Percentiles rank a stretch among this genome's conserved stretches.
These are phyloP conservation scores for Drosophila dunni DNA, from an alignment of 1,140 invertebrate genomes.

Conservation along the genomic window DNA sequence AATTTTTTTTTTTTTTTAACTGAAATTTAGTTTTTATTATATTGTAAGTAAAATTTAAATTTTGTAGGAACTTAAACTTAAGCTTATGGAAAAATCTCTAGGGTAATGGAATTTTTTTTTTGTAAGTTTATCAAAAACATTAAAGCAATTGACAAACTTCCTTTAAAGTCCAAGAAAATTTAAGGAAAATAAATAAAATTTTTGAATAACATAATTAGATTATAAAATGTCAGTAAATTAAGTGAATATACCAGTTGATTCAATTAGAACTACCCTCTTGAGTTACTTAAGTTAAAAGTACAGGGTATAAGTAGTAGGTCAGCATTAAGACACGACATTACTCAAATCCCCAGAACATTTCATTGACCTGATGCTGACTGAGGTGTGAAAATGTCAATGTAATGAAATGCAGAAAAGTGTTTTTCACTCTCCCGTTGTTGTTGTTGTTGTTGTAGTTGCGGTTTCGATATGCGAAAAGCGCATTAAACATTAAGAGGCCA, in stretches of 20 bases:
- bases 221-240: neutral
- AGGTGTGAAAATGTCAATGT: constrained; percentile 43
- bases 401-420: constrained; percentile 23
- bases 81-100: too few species aligned
- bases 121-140: too few species aligned
- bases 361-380: constrained; percentile 23
- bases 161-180: too few species aligned
- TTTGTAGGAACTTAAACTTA: too few species aligned
- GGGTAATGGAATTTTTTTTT: too few species aligned
- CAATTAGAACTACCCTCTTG: neutral
- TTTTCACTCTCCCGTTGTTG: constrained; percentile 3
- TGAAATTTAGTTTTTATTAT: too few species aligned
- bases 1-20: too few species aligned
- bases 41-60: too few species aligned
- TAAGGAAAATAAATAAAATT: too few species aligned
- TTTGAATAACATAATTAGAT: too few species aligned
- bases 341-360: constrained; percentile 2
- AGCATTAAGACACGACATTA: neutral
- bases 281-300: neutral
- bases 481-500: constrained; percentile 50
- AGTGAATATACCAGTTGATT: too few species aligned
- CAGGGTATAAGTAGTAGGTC: neutral
- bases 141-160: too few species aligned
- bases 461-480: constrained; percentile 46
- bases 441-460: constrained; percentile 24